phyloP scores from a whole-genome alignment of 2,113 vertebrate genomes.

The Ramphastos sulfuratus region DNA sequence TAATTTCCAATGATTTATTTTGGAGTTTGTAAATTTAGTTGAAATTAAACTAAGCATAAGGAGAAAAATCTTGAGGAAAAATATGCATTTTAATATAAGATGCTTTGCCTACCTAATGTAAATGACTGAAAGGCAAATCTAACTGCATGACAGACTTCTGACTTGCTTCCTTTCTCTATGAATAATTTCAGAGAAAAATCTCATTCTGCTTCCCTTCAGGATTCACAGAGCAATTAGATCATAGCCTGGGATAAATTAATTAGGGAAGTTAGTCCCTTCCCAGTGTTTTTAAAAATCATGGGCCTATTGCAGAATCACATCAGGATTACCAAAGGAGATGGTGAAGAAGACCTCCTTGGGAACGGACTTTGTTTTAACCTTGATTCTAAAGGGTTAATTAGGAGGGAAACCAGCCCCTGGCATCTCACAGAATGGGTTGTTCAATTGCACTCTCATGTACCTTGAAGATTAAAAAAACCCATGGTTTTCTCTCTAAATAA shows the following conservation, averaged over 20 bases:
- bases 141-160: neutral
- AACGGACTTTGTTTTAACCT: neutral
- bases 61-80: constrained; percentile 29
- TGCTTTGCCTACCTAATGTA: neutral
- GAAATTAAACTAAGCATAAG: constrained; percentile 37
- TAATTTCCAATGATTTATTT: constrained; percentile 62
- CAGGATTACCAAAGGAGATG: neutral
- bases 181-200: neutral
- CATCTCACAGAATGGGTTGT: neutral
- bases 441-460: neutral
- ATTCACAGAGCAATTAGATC: neutral
- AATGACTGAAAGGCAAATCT: constrained; percentile 13
- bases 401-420: neutral
- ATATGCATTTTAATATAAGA: constrained; percentile 20
- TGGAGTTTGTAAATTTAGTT: constrained; percentile 29
- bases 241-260: constrained; percentile 7
- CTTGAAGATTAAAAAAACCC: neutral
- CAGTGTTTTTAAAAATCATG: neutral
- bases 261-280: neutral
- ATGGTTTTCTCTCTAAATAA: neutral
- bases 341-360: neutral
- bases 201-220: neutral
- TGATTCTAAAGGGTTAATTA: neutral
- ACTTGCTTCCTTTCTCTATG: neutral
- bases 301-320: neutral